phyloP scores from a whole-genome alignment of 2,113 vertebrate genomes.

The Pterophyllum scalare region DNA sequence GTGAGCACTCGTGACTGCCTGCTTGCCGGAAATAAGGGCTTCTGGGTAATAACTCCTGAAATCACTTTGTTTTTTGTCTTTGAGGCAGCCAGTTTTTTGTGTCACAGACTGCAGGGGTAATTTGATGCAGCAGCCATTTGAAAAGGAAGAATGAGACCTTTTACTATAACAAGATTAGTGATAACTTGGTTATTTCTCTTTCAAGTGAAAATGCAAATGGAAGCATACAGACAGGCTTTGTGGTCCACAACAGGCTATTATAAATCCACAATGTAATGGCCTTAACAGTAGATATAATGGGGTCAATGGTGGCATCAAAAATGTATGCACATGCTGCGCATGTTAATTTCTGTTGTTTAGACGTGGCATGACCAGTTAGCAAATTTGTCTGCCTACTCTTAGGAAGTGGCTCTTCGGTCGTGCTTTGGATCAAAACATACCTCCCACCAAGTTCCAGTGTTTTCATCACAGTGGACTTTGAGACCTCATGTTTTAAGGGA shows the following conservation, averaged over 20 bases:
- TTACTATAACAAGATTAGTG: slow-evolving; percentile 25
- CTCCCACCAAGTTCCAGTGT: background rate
- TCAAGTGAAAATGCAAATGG: background rate
- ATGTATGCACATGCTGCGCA: background rate
- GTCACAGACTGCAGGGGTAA: slow-evolving; percentile 25
- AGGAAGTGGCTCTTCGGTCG: slow-evolving; percentile 10
- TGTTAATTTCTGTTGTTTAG: background rate
- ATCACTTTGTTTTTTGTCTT: slow-evolving; percentile 47
- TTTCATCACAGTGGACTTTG: background rate
- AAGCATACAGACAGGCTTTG: background rate
- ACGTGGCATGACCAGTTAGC: background rate
- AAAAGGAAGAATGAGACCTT: slow-evolving; percentile 32
- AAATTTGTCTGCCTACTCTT: background rate
- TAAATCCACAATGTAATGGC: background rate
- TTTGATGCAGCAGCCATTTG: slow-evolving; percentile 44
- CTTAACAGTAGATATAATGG: background rate
- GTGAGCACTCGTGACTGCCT: slow-evolving; percentile 40
- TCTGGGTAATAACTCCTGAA: slow-evolving; percentile 47
- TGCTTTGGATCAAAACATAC: background rate
- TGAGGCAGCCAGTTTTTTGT: slow-evolving; percentile 4
- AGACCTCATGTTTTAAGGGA: background rate
- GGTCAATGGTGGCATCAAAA: background rate
- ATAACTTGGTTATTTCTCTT: slow-evolving; percentile 15
- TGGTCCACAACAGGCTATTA: background rate
- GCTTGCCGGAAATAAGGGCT: slow-evolving; percentile 33